A percentile compares a stretch with the other conserved stretches of the same genome.
These are phyloP conservation scores for Lochmaea capreae DNA, from an alignment of 2,888 invertebrate species.

Conservation along the genomic window DNA sequence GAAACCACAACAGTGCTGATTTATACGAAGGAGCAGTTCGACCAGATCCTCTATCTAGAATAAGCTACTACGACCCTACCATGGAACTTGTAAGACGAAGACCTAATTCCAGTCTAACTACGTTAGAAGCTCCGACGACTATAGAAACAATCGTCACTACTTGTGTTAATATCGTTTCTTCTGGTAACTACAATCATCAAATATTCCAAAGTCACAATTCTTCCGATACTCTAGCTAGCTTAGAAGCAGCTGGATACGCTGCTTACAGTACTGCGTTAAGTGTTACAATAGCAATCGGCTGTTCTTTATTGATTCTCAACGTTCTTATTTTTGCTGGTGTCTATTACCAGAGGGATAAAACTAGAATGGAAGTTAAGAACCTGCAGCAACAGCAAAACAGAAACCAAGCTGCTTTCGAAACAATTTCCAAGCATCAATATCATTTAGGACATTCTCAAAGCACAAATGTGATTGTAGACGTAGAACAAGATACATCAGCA, in stretches of 20 bases:
- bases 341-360: constrained; percentile 84
- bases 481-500: constrained; percentile 78
- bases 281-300: constrained; percentile 85
- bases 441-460: constrained; percentile 81
- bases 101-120: constrained; percentile 71
- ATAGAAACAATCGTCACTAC: constrained; percentile 79
- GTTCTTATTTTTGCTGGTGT: constrained; percentile 87
- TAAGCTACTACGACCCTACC: constrained; percentile 72
- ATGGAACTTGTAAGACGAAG: constrained; percentile 73
- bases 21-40: constrained; percentile 91
- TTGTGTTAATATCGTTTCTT: constrained; percentile 73
- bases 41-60: constrained; percentile 82
- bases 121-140: constrained; percentile 75
- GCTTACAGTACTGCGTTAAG: constrained; percentile 82
- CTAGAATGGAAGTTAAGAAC: constrained; percentile 81
- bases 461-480: constrained; percentile 85
- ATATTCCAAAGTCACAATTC: constrained; percentile 70
- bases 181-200: constrained; percentile 67
- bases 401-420: constrained; percentile 74
- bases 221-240: constrained; percentile 80
- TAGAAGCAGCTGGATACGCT: constrained; percentile 83
- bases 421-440: constrained; percentile 83
- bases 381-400: constrained; percentile 82
- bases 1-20: constrained; percentile 88
- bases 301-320: constrained; percentile 83